Percentiles rank a stretch among this genome's conserved stretches.
Conservation (phyloP, 2,797 vertebrate species). For the Moxostoma hubbsi region DNA sequence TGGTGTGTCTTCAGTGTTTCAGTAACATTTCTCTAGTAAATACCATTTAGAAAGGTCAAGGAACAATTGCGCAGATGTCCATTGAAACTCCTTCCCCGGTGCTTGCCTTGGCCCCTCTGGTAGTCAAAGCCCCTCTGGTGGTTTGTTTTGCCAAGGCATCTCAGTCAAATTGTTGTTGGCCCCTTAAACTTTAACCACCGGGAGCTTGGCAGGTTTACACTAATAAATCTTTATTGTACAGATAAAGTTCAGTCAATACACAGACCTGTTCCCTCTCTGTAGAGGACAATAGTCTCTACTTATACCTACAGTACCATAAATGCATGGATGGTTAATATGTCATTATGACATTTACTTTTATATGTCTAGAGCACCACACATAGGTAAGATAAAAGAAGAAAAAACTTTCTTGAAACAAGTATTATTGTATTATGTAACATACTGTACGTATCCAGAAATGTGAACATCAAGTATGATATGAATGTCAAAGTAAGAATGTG, state of each 20-base stretch:
- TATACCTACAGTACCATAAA: neutral
- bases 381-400: too few species aligned
- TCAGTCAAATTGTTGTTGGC: conserved; percentile 8
- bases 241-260: conserved; percentile 4
- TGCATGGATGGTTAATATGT: neutral
- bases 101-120: neutral
- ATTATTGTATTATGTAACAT: neutral
- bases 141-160: conserved; percentile 14
- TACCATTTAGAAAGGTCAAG: conserved; percentile 43
- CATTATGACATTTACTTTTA: neutral
- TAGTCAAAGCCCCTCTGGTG: neutral
- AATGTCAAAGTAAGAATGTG: too few species aligned
- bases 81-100: conserved; percentile 41
- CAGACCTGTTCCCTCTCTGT: neutral
- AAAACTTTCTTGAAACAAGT: neutral
- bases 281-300: neutral
- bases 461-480: too few species aligned
- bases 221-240: neutral
- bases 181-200: neutral
- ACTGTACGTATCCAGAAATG: neutral
- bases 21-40: neutral
- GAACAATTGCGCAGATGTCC: conserved; percentile 41
- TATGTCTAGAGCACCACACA: neutral
- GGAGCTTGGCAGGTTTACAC: neutral
- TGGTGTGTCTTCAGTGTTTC: conserved; percentile 8